Conservation (phyloP, 2,113 vertebrate species). For the Tachysurus fulvidraco region DNA sequence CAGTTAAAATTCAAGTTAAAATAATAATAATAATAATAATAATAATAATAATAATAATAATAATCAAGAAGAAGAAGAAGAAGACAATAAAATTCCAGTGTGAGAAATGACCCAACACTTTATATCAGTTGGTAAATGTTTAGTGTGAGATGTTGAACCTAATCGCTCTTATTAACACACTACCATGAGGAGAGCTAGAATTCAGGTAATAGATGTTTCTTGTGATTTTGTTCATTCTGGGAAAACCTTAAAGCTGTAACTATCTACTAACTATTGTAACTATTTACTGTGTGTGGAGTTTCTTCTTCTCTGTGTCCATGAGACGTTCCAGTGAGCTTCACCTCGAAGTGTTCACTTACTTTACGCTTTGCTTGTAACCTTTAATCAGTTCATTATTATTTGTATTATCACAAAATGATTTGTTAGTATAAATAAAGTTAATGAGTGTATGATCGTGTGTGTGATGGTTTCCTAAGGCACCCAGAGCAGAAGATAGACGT, state of each 20-base stretch:
- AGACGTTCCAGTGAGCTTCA: neutral
- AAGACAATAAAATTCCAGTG: neutral
- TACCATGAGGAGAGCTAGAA: neutral
- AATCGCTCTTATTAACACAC: neutral
- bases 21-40: no score
- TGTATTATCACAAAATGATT: neutral
- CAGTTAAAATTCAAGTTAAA: neutral
- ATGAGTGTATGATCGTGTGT: neutral
- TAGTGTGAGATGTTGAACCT: neutral
- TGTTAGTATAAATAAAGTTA: neutral
- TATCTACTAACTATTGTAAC: no score
- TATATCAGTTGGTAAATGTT: neutral
- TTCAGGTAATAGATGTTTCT: neutral
- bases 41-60: no score
- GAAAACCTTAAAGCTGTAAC: neutral
- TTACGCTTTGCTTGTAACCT: neutral
- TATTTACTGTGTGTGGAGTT: neutral
- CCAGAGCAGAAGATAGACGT: neutral
- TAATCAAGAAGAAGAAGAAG: neutral
- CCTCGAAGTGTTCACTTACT: neutral
- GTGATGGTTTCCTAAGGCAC: neutral
- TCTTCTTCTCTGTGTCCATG: neutral
- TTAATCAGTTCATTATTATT: neutral
- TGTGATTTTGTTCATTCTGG: neutral
- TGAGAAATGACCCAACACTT: neutral